Conservation (phyloP, 37 sponge, comb jelly and placozoan genomes). For the Beroe ovata region DNA sequence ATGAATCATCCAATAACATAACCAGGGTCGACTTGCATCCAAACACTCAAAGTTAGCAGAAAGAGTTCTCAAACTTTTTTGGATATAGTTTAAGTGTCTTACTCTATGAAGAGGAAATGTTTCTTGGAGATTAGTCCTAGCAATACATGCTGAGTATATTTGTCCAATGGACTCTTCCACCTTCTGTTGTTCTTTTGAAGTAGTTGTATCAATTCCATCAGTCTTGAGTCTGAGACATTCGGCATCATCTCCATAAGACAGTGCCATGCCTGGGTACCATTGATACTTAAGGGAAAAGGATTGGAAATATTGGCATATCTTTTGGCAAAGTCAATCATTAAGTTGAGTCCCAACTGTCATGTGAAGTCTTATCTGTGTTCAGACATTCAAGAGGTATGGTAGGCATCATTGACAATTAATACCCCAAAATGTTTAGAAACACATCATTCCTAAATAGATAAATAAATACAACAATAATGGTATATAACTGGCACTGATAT, state of each 20-base stretch:
- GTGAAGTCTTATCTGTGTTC: no score
- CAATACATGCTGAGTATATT: constrained; percentile 56
- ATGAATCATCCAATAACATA: constrained; percentile 94
- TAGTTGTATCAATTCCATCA: constrained; percentile 67
- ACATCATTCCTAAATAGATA: no score
- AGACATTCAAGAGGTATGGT: no score
- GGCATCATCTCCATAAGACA: background rate
- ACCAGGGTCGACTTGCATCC: constrained; percentile 97
- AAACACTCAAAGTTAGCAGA: constrained; percentile 74
- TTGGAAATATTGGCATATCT: no score
- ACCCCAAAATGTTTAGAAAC: no score
- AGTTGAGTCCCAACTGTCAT: no score
- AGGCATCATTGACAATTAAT: no score
- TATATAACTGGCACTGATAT: no score
- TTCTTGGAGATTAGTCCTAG: background rate
- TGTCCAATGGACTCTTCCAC: constrained; percentile 68
- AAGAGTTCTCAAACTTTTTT: constrained; percentile 26
- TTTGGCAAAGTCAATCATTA: no score
- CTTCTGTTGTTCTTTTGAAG: constrained; percentile 67
- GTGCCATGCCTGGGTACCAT: constrained; percentile 47
- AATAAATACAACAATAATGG: no score
- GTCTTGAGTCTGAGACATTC: background rate
- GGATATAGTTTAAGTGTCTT: constrained; percentile 50
- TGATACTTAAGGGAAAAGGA: no score
- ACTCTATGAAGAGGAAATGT: constrained; percentile 17